phyloP scores from a whole-genome alignment of 2,888 invertebrate species.

The Phortica okadai region DNA sequence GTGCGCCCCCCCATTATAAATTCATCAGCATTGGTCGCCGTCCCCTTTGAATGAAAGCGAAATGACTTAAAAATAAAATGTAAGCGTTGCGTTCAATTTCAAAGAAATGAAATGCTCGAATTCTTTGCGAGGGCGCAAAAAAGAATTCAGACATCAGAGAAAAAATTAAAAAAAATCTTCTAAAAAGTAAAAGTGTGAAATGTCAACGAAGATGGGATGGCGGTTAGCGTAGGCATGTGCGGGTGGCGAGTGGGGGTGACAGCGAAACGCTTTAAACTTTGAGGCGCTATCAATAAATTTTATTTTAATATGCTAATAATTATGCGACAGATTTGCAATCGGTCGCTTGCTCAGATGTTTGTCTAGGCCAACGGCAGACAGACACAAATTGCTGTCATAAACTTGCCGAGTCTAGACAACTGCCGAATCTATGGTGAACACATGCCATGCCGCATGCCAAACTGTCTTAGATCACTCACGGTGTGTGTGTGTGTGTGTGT shows the following conservation, averaged over 20 bases:
- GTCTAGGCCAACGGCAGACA: slow-evolving; percentile 13
- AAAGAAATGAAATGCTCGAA: neutral
- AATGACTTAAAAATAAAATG: neutral
- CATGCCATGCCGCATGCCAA: slow-evolving; percentile 22
- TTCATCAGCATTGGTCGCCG: neutral
- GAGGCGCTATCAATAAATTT: slow-evolving; percentile 17
- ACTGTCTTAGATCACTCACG: slow-evolving; percentile 23
- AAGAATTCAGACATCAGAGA: neutral
- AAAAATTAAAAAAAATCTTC: neutral
- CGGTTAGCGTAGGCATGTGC: neutral
- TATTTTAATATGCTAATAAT: slow-evolving; percentile 17
- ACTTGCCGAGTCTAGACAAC: slow-evolving; percentile 28
- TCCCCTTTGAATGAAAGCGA: neutral
- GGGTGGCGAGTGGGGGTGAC: neutral
- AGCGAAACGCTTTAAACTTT: neutral
- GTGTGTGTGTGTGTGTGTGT: neutral
- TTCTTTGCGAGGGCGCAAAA: neutral
- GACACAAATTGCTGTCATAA: slow-evolving; percentile 15
- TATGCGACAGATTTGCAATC: slow-evolving; percentile 22
- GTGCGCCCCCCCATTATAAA: neutral
- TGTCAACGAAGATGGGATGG: neutral
- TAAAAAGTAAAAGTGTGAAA: slow-evolving; percentile 18
- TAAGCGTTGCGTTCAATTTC: neutral
- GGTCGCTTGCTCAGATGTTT: neutral
- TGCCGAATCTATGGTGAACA: slow-evolving; percentile 27